phyloP scores from a whole-genome alignment of 2,888 invertebrate genomes.

The Caenorhabditis uteleia region DNA sequence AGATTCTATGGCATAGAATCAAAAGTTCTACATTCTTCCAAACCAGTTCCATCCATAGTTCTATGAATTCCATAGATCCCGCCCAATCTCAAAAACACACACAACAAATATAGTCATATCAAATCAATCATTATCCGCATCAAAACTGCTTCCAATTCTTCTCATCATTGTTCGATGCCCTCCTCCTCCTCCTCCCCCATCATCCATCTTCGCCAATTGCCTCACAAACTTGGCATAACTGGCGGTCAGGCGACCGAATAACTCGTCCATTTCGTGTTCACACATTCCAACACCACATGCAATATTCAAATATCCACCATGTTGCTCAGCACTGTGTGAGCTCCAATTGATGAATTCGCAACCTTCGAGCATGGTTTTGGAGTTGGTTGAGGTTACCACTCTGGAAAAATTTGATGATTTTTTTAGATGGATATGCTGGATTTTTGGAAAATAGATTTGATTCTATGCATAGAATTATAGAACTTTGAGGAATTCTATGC shows the following conservation, averaged over 20 bases:
- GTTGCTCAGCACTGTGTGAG: slow-evolving; percentile 52
- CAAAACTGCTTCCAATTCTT: slow-evolving; percentile 10
- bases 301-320: slow-evolving; percentile 59
- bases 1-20: too few relatives aligned
- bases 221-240: slow-evolving; percentile 40
- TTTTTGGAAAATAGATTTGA: too few relatives aligned
- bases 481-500: too few relatives aligned
- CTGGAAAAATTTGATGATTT: slow-evolving; percentile 15
- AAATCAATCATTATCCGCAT: slow-evolving; percentile 28
- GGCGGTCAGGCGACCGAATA: slow-evolving; percentile 48
- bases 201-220: slow-evolving; percentile 16
- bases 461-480: too few relatives aligned
- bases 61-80: too few relatives aligned
- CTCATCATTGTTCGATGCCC: background rate
- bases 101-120: background rate
- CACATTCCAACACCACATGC: slow-evolving; percentile 60
- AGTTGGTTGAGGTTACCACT: slow-evolving; percentile 44
- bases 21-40: too few relatives aligned
- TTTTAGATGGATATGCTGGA: background rate
- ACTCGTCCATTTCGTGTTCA: slow-evolving; percentile 51
- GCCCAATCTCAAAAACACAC: background rate
- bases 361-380: slow-evolving; percentile 42
- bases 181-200: slow-evolving; percentile 2
- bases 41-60: too few relatives aligned
- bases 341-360: slow-evolving; percentile 58